A percentile compares a stretch with the other conserved stretches of the same genome.
These are phyloP conservation scores for Drosophila insularis DNA, from an alignment of 1,140 invertebrate genomes.

Conservation along the genomic window DNA sequence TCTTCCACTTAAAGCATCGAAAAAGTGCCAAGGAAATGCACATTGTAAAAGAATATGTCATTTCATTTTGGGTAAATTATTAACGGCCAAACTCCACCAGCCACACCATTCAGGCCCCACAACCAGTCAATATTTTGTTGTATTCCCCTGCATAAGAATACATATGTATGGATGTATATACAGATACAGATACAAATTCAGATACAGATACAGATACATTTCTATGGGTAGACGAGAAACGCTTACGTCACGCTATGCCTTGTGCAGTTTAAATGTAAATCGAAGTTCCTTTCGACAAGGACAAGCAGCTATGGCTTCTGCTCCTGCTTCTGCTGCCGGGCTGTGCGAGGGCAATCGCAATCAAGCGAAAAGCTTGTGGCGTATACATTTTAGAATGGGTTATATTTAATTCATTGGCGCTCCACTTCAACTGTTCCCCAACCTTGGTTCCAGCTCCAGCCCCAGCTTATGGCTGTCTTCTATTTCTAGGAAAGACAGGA, in stretches of 20 bases:
- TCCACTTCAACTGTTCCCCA: slow-evolving; percentile 58
- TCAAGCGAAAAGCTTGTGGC: slow-evolving; percentile 74
- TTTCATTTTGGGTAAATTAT: slow-evolving; percentile 39
- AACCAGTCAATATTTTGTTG: slow-evolving; percentile 13
- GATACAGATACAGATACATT: slow-evolving; percentile 17
- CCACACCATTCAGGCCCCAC: background rate
- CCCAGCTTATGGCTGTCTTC: slow-evolving; percentile 16
- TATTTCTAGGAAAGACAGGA: slow-evolving; percentile 52
- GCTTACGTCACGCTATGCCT: slow-evolving; percentile 59
- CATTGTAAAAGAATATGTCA: slow-evolving; percentile 9
- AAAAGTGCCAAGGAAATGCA: slow-evolving; percentile 1
- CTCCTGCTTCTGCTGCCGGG: background rate
- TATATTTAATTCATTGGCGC: slow-evolving; percentile 77
- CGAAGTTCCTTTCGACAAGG: slow-evolving; percentile 68
- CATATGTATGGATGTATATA: background rate
- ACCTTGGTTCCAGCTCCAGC: background rate
- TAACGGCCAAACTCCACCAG: background rate
- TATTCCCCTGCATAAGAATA: background rate
- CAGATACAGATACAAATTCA: slow-evolving; percentile 4
- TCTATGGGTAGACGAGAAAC: background rate
- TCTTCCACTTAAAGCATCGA: background rate
- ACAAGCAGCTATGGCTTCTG: slow-evolving; percentile 32
- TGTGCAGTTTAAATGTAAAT: slow-evolving; percentile 76
- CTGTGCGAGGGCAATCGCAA: slow-evolving; percentile 57
- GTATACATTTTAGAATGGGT: slow-evolving; percentile 74